These are phyloP conservation scores for Sinonovacula constricta DNA, from an alignment of 1,140 invertebrate genomes.

Conservation along the genomic window DNA sequence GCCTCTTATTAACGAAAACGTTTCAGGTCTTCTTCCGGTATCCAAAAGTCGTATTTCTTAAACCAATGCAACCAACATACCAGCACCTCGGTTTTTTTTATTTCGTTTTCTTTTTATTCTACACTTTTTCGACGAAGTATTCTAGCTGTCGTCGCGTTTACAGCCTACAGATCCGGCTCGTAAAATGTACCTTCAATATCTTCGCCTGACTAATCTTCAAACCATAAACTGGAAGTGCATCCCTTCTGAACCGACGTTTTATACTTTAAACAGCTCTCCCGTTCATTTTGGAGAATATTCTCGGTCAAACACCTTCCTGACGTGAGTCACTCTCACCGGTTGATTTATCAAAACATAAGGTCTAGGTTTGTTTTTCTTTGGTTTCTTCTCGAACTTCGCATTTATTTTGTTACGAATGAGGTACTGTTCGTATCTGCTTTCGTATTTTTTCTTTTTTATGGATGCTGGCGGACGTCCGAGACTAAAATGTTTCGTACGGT, in stretches of 20 bases:
- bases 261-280: background rate
- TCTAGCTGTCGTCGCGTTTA: background rate
- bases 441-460: background rate
- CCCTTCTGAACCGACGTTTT: background rate
- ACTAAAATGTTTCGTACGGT: conserved; percentile 24
- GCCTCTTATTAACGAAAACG: background rate
- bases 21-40: background rate
- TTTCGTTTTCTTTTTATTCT: background rate
- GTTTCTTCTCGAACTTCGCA: conserved; percentile 8
- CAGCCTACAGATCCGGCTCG: conserved; percentile 11
- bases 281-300: conserved; percentile 32
- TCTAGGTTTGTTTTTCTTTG: conserved; percentile 32
- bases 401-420: background rate
- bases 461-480: background rate
- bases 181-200: conserved; percentile 33
- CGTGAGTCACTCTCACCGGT: background rate
- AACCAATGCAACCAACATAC: conserved; percentile 18
- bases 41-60: conserved; percentile 16
- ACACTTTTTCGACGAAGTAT: background rate
- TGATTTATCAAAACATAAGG: conserved; percentile 8
- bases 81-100: conserved; percentile 4
- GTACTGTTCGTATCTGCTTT: background rate
- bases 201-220: conserved; percentile 21
- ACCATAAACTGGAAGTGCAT: conserved; percentile 22
- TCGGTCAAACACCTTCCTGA: background rate